Percentiles rank a stretch among this genome's conserved stretches.
phyloP scores from a whole-genome alignment of 1,140 invertebrate species.

The Dinothrombium tinctorium region DNA sequence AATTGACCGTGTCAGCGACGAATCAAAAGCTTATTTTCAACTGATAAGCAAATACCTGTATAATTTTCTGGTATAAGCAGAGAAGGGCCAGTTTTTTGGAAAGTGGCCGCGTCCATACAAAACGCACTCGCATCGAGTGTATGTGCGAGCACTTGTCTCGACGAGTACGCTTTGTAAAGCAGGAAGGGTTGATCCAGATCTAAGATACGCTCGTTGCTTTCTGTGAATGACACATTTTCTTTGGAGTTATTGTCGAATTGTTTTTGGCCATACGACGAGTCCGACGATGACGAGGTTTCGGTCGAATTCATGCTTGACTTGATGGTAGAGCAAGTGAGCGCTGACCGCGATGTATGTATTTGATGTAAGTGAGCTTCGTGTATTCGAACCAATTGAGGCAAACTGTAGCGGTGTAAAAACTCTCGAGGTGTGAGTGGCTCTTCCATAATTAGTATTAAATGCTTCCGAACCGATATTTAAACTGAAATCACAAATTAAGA shows the following conservation, averaged over 20 bases:
- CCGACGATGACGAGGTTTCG: neutral
- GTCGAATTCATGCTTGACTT: neutral
- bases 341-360: neutral
- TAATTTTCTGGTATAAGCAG: slow-evolving; percentile 12
- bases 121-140: slow-evolving; percentile 10
- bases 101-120: slow-evolving; percentile 5
- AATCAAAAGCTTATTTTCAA: no score
- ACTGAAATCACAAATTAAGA: no score
- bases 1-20: no score
- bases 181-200: slow-evolving; percentile 12
- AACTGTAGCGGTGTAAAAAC: slow-evolving; percentile 9
- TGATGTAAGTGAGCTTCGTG: slow-evolving; percentile 8
- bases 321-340: neutral
- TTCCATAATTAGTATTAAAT: neutral
- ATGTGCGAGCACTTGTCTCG: slow-evolving; percentile 11
- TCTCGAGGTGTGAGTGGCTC: slow-evolving; percentile 11
- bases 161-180: slow-evolving; percentile 11
- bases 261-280: neutral
- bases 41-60: slow-evolving; percentile 12
- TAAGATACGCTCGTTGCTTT: slow-evolving; percentile 6
- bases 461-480: no score
- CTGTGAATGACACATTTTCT: neutral
- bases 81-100: slow-evolving; percentile 9
- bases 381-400: slow-evolving; percentile 12
- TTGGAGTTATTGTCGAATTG: neutral